Evolutionary conservation across 2,888 invertebrate species (phyloP), one percentile per base, ranked within the genome.

Genomic region (Drosophila buzzatii): DNA sequence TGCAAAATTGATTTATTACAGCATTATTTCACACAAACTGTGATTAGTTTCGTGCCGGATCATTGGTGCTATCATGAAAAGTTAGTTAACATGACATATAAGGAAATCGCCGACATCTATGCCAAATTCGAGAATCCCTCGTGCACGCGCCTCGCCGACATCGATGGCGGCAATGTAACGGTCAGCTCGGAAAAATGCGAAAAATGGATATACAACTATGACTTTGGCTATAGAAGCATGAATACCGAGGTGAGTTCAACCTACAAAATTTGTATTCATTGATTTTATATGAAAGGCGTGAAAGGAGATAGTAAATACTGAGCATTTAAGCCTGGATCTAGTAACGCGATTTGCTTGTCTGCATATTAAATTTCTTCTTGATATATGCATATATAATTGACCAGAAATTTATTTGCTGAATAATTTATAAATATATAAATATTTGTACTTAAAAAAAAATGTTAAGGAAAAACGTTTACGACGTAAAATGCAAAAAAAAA

Each of bases 21-120:
- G 85, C 95, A 95, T 87, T 95, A 95, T 91, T 95, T 95, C 90
- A 94, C 94, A 37, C 95, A 95, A 91, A 95, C 94, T 69, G 94
- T 95, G 89, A 94, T 94, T 78, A 94, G 94, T 90, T 93, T 94
- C 58, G 93, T 94, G 61, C 95, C 95, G 55, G 93, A 93, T 70
- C 93, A 94, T 86, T 93, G 93, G 93, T 93, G 93, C 79, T 92
- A 93, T 75, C 92, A 93, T 59, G 92, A 93, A 41, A 90, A 92
- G 61, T 70, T 93, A 62, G 91, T 88, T 72, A 93, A 93, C 81
- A 85, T 91, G 79, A 88, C 93, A 18, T 92, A 90, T 64, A 90
- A 91, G 64, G 92, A 93, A 79, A 92, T 93, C 31, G 90, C 88
- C 1, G 86, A 89, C n/a, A 90, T 93, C 67, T 93, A 93, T 74